These are phyloP conservation scores for Toxotes chatareus DNA, from an alignment of 2,113 vertebrate genomes.

Conservation along the genomic window DNA sequence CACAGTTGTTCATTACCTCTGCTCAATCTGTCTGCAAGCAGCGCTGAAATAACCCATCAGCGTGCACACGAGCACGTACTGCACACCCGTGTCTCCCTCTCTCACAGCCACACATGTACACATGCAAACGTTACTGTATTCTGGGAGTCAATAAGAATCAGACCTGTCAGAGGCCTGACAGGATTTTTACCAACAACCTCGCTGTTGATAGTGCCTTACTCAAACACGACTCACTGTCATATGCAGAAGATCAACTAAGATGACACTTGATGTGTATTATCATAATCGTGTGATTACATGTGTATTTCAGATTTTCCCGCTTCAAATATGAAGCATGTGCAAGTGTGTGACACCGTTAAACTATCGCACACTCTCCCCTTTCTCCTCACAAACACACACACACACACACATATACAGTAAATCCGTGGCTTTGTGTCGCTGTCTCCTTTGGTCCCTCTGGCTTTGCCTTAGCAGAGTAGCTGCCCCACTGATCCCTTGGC, in stretches of 20 bases:
- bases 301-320: constrained; percentile 78
- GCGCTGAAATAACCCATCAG: background rate
- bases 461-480: constrained; percentile 64
- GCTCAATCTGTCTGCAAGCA: background rate
- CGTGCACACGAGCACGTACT: too few relatives aligned
- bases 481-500: constrained; percentile 69
- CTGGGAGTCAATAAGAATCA: constrained; percentile 59
- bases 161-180: constrained; percentile 44
- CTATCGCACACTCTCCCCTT: constrained; percentile 15
- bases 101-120: background rate
- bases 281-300: constrained; percentile 82
- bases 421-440: constrained; percentile 81
- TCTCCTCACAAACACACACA: constrained; percentile 3
- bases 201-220: constrained; percentile 37
- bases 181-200: constrained; percentile 56
- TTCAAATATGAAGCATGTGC: constrained; percentile 65
- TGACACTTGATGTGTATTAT: constrained; percentile 82
- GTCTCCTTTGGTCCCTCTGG: constrained; percentile 79
- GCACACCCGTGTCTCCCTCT: background rate
- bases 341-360: constrained; percentile 61
- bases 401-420: constrained; percentile 60
- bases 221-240: constrained; percentile 65
- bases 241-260: constrained; percentile 73
- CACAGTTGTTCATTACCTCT: background rate
- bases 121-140: constrained; percentile 21